Evolutionary conservation across 2,113 vertebrate genomes (phyloP), one percentile per base, ranked within the genome.

Genomic region (Ctenodactylus gundi): DNA sequence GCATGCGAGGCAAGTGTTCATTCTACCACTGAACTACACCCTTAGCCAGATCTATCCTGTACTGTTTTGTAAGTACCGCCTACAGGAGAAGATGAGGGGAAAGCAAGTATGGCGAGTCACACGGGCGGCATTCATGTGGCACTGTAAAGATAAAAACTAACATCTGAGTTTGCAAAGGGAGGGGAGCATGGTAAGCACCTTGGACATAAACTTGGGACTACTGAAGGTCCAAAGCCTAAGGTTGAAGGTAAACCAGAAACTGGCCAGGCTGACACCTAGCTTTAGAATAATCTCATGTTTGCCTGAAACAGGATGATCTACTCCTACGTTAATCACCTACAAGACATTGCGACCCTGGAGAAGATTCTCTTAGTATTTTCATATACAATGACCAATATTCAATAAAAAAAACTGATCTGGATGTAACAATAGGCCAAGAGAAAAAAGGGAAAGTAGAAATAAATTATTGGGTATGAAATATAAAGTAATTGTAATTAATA

Each of bases 401-500:
- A 58, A n/a, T 44, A n/a, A 78, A 65, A n/a, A 44, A 95, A 81
- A 85, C 7, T 41, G 58, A 84, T 62, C 29, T 31, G 76, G 15
- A 39, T 21, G 84, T 36, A 90, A 77, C 18, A 70, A 83, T 9
- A 73, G 41, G 44, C 31, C 20, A 83, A 87, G 75, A 91, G 44
- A 60, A 73, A 72, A 88, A 72, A 58, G 3, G 91, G 51, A 83
- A 88, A 60, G 67, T 7, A 34, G 60, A 85, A 76, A 89, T 12
- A 77, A 72, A 68, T 83, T 75, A 88, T 60, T 87, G 81, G 18
- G 86, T 25, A 72, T 23, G 21, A 41, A 78, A 78, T 86, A 53
- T 89, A 60, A 93, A 87, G 85, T 58, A 76, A 87, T 2, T 51
- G 72, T 57, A 60, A 86, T 41, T 88, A 70, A 75, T 53, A 78